Conservation (phyloP, 2,888 invertebrate genomes). For the Orthosia cruda region DNA sequence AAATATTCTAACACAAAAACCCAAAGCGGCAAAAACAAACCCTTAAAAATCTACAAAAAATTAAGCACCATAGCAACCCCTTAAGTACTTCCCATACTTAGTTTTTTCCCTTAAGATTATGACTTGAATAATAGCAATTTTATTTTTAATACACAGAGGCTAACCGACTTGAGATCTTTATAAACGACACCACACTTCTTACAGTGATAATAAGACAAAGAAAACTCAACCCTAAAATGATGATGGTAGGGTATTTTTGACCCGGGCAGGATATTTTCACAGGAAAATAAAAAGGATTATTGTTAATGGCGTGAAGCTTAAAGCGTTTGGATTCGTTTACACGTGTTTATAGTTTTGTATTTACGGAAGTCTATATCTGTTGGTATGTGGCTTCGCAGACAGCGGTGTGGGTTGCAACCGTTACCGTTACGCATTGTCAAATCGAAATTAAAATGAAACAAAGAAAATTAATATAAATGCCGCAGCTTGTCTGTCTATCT, state of each 20-base stretch:
- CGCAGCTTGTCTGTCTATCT: background rate
- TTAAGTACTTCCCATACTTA: slow-evolving; percentile 59
- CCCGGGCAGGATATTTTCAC: slow-evolving; percentile 64
- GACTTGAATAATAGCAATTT: slow-evolving; percentile 82
- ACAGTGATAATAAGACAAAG: slow-evolving; percentile 31
- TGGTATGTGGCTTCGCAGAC: slow-evolving; percentile 64
- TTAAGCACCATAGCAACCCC: slow-evolving; percentile 37
- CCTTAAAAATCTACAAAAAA: slow-evolving; percentile 14
- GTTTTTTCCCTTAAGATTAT: slow-evolving; percentile 74
- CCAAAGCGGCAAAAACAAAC: background rate
- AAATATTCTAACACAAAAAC: background rate
- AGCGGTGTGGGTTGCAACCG: slow-evolving; percentile 16
- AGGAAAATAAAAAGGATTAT: slow-evolving; percentile 86
- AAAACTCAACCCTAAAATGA: slow-evolving; percentile 74
- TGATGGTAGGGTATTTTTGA: slow-evolving; percentile 61
- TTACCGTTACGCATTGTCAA: slow-evolving; percentile 24
- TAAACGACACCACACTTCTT: slow-evolving; percentile 77
- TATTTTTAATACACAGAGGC: slow-evolving; percentile 79
- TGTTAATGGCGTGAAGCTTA: slow-evolving; percentile 82
- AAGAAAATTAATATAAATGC: background rate
- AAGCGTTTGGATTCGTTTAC: slow-evolving; percentile 78
- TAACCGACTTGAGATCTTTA: slow-evolving; percentile 82
- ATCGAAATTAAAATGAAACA: slow-evolving; percentile 1
- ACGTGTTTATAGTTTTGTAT: slow-evolving; percentile 82
- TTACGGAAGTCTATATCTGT: slow-evolving; percentile 77